Base-by-base conservation (phyloP, 1,140 invertebrate species). In the Brachionus sp. region DNA sequence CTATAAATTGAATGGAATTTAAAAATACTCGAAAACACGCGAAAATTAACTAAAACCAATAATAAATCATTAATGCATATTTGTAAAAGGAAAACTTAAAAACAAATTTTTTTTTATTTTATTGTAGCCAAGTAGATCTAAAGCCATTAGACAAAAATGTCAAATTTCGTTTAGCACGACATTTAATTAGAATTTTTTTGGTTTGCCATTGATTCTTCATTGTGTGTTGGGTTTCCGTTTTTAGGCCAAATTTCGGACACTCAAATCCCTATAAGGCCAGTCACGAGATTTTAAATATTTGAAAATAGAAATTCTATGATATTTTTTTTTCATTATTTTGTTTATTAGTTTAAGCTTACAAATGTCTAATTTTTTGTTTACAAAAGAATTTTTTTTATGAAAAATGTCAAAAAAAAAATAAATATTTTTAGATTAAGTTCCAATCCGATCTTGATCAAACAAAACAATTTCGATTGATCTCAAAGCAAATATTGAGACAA, bases 41-140 rank as follows among this genome's bases (percentile, higher is more conserved):
- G 2, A 70, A 70, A 37, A 70, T 39, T 9, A 70, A 70, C 13
- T 39, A 39, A 70, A 70, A 70, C 33, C 33, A 37, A 35, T 6
- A 57, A 57, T 70, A 70, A 16, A 70, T 70, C 35, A 70, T 70
- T 70, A 16, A 70, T 70, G 16, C 35, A 39, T 39, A 33, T 68
- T 68, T 29, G 33, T 10, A 70, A 39, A 39, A 16, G 35, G 66
- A 37, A 16, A 39, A 12, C 33, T 39, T 19, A 53, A n/a, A n/a
- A 50, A 50, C 13, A 3, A 50, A n/a, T n/a, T 50, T 6, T 50
- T 46, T 50, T 13, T 50, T 50, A 16, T 13, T 13, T 46, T 29
- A 3, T 2, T 29, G 29, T 2, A 3, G 29, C 29, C 29, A 29
- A 29, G 29, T 29, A 29, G 29, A 29, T 29, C 29, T 29, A 3